phyloP scores from a whole-genome alignment of 2,888 invertebrate genomes.

The Lamellibrachia satsuma region DNA sequence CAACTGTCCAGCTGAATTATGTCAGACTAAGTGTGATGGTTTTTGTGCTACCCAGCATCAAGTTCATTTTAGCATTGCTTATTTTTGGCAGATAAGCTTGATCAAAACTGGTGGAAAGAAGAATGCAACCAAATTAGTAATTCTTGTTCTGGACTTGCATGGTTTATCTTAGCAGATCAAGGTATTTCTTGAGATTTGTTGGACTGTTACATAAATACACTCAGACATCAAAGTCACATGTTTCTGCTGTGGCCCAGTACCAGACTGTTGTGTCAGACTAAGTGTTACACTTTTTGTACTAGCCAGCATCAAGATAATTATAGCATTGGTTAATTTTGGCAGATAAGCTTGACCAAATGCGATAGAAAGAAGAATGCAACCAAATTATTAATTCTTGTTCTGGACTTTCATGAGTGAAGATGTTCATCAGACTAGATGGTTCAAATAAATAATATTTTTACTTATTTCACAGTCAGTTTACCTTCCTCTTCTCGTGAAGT shows the following conservation, averaged over 20 bases:
- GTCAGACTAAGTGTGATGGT: neutral
- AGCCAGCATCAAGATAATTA: neutral
- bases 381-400: neutral
- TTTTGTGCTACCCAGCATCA: neutral
- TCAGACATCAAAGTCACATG: no score
- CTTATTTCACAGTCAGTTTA: no score
- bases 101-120: neutral
- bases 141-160: neutral
- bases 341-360: neutral
- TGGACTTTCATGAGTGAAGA: neutral
- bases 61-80: neutral
- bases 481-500: no score
- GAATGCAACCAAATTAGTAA: neutral
- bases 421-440: no score
- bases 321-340: neutral
- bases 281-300: neutral
- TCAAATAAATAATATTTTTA: no score
- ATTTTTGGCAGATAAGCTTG: neutral
- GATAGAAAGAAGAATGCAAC: neutral
- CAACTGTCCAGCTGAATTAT: neutral
- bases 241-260: no score
- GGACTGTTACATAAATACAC: no score
- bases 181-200: no score
- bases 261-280: neutral
- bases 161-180: no score